Evolutionary conservation across 2,113 vertebrate genomes (phyloP), one percentile per base, ranked within the genome.

Genomic region (Sorex araneus): DNA sequence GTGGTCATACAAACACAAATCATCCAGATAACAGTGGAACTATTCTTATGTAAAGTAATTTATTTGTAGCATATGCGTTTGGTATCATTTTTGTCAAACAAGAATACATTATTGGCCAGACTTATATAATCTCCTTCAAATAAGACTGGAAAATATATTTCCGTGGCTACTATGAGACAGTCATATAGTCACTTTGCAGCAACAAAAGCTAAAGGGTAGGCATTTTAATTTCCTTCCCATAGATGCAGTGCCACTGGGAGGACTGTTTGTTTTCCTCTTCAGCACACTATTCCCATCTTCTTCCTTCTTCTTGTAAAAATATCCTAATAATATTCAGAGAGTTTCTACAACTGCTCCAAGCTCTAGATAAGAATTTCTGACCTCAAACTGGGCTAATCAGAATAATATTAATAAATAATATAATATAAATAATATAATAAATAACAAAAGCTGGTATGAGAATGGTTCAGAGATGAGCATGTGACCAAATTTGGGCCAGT

Each of bases 121-220:
- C 43, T 95, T 93, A 95, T 19, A 95, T 75, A 89, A 92, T 84
- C 93, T 90, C 23, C 94, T 91, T 90, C 32, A 87, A 95, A 85
- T 84, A 69, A 16, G 10, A 85, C 90, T 86, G 82, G 79, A 94
- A 94, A 89, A 75, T 91, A 82, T 54, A 89, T 81, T 89, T 93
- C 64, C 82, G n/a, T 82, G 79, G 30, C 36, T 27, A 57, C 18
- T 7, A 19, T 54, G 36, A 95, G 32, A 47, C 70, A 84, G 79
- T 71, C 36, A 54, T 21, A 45, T 30, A 80, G 32, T 85, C 77
- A 79, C 67, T 95, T 88, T 89, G 25, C 76, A 85, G 16, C 45
- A 75, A 83, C 77, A 89, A 75, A 84, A 79, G 40, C 0, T 23
- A 50, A 32, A 75, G 28, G 11, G 21, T 60, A 79, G 70, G 60